Evolutionary conservation across 2,797 vertebrate genomes (phyloP).

Genomic region (Mus minutoides): DNA sequence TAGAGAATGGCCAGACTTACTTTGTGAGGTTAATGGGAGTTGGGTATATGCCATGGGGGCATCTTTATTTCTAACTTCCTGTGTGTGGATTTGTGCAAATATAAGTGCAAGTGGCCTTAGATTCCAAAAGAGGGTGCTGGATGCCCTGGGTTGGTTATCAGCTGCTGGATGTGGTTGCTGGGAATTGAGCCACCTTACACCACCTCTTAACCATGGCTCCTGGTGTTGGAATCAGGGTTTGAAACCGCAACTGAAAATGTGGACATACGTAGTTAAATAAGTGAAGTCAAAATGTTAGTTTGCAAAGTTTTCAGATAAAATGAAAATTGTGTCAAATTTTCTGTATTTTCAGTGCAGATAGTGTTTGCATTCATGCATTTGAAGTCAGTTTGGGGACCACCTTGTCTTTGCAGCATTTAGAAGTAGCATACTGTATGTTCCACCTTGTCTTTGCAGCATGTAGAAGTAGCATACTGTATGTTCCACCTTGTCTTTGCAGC

Average conservation of each 20-base stretch:
- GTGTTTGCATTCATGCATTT: neutral
- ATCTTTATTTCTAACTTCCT: neutral
- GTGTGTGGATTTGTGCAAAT: neutral
- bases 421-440: neutral
- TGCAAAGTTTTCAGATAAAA: conserved; percentile 60
- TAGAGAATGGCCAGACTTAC: conserved; percentile 84
- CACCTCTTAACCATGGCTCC: conserved; percentile 83
- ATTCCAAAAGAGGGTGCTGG: neutral
- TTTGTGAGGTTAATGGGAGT: conserved; percentile 1
- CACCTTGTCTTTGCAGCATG: no score
- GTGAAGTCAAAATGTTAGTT: conserved; percentile 55
- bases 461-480: no score
- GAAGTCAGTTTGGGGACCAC: conserved; percentile 12
- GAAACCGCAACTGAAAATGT: conserved; percentile 68
- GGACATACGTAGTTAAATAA: neutral
- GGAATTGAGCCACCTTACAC: neutral
- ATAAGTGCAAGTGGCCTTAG: neutral
- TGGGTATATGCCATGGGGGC: neutral
- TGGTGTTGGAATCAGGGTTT: conserved; percentile 86
- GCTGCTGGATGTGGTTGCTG: neutral
- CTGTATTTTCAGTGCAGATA: neutral
- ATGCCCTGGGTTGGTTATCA: no score
- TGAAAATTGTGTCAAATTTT: conserved; percentile 40
- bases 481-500: no score
- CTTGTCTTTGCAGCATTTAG: conserved; percentile 49